Evolutionary conservation across 2,888 invertebrate species (phyloP).

Genomic region (Thecophora atra): DNA sequence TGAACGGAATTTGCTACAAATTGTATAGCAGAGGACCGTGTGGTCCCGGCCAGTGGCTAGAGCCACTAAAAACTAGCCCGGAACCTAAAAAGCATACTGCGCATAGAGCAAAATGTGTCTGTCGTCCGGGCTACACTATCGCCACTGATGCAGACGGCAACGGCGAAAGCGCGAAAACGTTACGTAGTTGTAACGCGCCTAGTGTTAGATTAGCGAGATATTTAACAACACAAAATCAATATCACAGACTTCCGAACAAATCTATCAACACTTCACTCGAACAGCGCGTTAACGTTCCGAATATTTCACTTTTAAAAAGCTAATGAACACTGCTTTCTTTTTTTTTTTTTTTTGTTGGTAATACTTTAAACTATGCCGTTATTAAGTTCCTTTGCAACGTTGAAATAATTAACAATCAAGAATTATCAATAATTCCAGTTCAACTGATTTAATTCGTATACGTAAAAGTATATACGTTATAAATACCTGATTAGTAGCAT

Average conservation of each 20-base stretch:
- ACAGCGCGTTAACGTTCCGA: constrained; percentile 41
- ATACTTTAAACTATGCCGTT: background rate
- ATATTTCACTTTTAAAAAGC: constrained; percentile 41
- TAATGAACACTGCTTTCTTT: too few species aligned
- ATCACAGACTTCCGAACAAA: constrained; percentile 42
- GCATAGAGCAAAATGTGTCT: constrained; percentile 72
- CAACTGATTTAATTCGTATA: background rate
- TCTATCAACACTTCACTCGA: background rate
- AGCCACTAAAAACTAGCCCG: constrained; percentile 67
- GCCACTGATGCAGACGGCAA: constrained; percentile 53
- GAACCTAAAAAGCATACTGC: constrained; percentile 9
- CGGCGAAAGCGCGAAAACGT: constrained; percentile 47
- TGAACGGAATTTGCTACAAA: constrained; percentile 78
- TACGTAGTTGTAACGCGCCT: constrained; percentile 71
- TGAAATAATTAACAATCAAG: background rate
- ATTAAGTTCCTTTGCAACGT: background rate
- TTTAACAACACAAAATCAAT: constrained; percentile 67
- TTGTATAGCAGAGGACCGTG: constrained; percentile 84
- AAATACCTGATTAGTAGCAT: background rate
- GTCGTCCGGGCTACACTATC: constrained; percentile 73
- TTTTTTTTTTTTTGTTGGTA: background rate
- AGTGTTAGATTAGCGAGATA: constrained; percentile 73
- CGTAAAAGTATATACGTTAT: background rate
- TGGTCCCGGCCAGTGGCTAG: constrained; percentile 75
- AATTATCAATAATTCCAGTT: background rate